Conservation (phyloP, 2,888 invertebrate species). For the Pseudococcus viburni region DNA sequence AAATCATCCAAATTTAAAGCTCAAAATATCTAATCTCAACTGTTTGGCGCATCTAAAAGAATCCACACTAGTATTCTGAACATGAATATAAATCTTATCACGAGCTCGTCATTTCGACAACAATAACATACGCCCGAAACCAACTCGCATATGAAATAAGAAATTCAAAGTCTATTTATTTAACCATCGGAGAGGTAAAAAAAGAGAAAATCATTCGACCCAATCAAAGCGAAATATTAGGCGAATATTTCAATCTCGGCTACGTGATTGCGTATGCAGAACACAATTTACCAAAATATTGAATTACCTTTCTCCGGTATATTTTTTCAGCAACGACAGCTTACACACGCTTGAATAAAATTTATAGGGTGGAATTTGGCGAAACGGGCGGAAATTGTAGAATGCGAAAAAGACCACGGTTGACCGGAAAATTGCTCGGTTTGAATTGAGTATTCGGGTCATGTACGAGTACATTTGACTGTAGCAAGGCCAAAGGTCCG, state of each 20-base stretch:
- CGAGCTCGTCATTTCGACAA: too few relatives aligned
- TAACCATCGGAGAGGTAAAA: neutral
- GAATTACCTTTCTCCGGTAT: conserved; percentile 55
- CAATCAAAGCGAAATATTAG: conserved; percentile 9
- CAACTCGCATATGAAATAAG: neutral
- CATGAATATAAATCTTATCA: too few relatives aligned
- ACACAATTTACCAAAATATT: conserved; percentile 64
- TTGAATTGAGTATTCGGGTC: conserved; percentile 65
- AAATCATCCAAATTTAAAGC: too few relatives aligned
- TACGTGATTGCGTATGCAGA: conserved; percentile 54
- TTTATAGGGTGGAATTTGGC: conserved; percentile 60
- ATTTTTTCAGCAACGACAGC: conserved; percentile 62
- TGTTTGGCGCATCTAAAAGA: too few relatives aligned
- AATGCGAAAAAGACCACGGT: conserved; percentile 64
- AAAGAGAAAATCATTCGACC: neutral
- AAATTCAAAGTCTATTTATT: conserved; percentile 6
- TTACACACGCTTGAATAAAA: conserved; percentile 64
- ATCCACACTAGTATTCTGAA: too few relatives aligned
- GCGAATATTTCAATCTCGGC: conserved; percentile 40
- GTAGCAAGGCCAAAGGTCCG: conserved; percentile 61
- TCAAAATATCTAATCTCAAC: too few relatives aligned
- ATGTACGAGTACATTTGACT: conserved; percentile 65
- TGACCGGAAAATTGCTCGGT: conserved; percentile 65
- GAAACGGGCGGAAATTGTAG: conserved; percentile 65
- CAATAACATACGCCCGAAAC: too few relatives aligned